phyloP scores from a whole-genome alignment of 2,888 invertebrate species.

The Tanypteryx hageni region DNA sequence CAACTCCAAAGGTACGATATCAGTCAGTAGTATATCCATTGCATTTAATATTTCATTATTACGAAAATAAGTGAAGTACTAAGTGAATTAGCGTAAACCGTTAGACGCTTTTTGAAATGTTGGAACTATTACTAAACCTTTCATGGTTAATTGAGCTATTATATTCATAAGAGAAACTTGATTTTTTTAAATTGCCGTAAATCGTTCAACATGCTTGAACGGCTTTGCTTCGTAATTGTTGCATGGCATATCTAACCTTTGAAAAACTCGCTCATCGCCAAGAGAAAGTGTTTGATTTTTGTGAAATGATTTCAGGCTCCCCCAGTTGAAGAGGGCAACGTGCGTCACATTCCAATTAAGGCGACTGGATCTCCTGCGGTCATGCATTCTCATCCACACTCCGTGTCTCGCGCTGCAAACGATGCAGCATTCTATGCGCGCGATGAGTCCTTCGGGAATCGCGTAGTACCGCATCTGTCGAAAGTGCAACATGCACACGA shows the following conservation, averaged over 20 bases:
- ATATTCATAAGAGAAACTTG: neutral
- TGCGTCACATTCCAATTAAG: conserved; percentile 13
- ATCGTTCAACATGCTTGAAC: too few species aligned
- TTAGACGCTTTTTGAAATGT: too few species aligned
- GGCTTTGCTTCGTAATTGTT: too few species aligned
- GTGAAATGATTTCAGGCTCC: neutral
- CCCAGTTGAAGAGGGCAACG: conserved; percentile 21
- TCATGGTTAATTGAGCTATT: neutral
- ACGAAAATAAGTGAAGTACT: neutral
- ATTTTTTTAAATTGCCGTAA: neutral
- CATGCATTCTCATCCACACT: neutral
- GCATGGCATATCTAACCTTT: too few species aligned
- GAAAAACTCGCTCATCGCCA: too few species aligned
- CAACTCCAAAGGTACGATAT: conserved; percentile 70
- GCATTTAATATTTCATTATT: neutral
- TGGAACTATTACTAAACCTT: neutral
- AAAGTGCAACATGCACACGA: neutral
- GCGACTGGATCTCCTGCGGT: conserved; percentile 10
- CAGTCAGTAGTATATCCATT: neutral
- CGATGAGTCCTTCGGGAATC: neutral
- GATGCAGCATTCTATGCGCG: neutral
- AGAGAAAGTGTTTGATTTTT: too few species aligned
- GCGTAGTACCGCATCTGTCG: neutral
- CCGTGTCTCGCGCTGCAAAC: neutral
- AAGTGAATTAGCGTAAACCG: too few species aligned